These are phyloP conservation scores for Hydrocynus forskahlii DNA, from an alignment of 2,797 vertebrate genomes.

Conservation along the genomic window DNA sequence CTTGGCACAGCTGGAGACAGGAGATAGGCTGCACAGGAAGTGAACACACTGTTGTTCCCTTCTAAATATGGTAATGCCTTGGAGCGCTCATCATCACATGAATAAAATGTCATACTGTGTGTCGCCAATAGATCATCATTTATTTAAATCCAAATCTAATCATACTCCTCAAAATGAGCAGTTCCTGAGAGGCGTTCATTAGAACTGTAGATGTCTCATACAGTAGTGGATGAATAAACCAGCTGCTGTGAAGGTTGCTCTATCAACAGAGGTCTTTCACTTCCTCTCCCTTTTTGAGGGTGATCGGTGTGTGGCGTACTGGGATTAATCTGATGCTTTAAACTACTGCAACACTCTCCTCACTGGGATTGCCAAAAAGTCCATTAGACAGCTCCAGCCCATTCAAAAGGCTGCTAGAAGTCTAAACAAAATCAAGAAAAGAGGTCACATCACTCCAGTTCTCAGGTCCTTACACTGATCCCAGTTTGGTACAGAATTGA, in stretches of 20 bases:
- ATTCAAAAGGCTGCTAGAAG: too few species aligned
- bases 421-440: too few species aligned
- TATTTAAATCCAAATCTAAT: background rate
- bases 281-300: background rate
- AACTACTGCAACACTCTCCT: too few species aligned
- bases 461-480: too few species aligned
- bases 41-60: background rate
- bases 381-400: too few species aligned
- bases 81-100: background rate
- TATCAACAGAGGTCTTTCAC: background rate
- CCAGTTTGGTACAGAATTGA: too few species aligned
- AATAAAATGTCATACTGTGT: background rate
- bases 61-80: background rate
- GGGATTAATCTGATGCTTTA: too few species aligned
- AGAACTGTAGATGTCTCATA: background rate
- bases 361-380: too few species aligned
- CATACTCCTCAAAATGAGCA: background rate
- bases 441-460: too few species aligned
- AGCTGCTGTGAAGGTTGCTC: background rate
- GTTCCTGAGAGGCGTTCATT: background rate
- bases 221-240: background rate
- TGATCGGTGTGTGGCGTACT: too few species aligned
- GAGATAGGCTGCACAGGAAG: constrained; percentile 20
- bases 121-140: background rate
- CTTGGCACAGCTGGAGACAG: background rate